Conservation (phyloP, 2,888 invertebrate genomes). For the Linyphia triangularis region DNA sequence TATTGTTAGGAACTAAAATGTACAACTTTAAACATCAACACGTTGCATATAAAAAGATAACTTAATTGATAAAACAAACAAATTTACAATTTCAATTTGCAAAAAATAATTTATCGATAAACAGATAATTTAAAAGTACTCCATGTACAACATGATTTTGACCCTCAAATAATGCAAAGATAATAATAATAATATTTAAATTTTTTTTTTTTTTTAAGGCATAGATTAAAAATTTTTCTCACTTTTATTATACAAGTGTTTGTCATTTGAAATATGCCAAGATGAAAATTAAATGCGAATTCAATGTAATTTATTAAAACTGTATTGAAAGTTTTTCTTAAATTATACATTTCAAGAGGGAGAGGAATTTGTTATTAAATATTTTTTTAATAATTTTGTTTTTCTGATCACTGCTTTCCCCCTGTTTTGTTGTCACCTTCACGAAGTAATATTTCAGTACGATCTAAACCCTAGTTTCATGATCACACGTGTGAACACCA, state of each 20-base stretch:
- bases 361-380: not conserved
- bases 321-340: not conserved
- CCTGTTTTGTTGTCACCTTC: no score
- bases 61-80: not conserved
- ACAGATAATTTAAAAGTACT: no score
- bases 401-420: no score
- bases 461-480: constrained; percentile 43
- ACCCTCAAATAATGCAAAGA: no score
- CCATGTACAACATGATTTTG: no score
- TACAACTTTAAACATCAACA: not conserved
- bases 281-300: no score
- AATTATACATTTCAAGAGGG: not conserved
- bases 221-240: no score
- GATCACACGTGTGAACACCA: constrained; percentile 40
- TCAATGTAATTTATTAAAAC: not conserved
- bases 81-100: not conserved
- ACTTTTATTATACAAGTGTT: no score
- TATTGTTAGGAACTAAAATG: not conserved
- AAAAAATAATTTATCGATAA: not conserved
- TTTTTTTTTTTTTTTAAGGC: no score
- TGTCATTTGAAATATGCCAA: no score
- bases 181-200: no score
- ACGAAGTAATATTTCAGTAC: not conserved
- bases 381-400: no score
- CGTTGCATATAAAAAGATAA: not conserved